A percentile compares a stretch with the other conserved stretches of the same genome.
Conservation (phyloP, 2,113 vertebrate genomes). For the Rousettus leschenaultii region DNA sequence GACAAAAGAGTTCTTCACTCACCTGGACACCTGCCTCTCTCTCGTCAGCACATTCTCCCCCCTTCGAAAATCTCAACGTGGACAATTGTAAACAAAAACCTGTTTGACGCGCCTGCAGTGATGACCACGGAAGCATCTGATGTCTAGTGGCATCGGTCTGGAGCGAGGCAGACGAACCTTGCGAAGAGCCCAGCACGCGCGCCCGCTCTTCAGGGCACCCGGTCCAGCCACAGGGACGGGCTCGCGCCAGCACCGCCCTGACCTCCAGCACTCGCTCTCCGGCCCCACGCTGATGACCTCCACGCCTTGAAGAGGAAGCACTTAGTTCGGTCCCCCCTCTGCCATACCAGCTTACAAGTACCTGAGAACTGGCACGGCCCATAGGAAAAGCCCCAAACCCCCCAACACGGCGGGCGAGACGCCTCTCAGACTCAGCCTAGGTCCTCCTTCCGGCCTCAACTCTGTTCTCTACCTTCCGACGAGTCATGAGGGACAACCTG, state of each 20-base stretch:
- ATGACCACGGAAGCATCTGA: background rate
- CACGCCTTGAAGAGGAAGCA: background rate
- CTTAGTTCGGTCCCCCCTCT: background rate
- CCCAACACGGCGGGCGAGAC: fast-evolving
- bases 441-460: background rate
- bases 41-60: background rate
- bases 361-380: background rate
- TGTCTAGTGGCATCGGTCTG: background rate
- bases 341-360: background rate
- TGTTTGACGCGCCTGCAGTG: background rate
- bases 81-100: background rate
- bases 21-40: background rate
- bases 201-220: background rate
- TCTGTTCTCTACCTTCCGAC: background rate
- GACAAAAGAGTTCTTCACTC: background rate
- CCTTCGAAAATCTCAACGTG: background rate
- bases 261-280: background rate
- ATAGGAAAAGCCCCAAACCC: background rate
- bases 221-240: background rate
- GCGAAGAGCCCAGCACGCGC: background rate
- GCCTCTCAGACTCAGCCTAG: background rate
- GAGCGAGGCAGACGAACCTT: background rate
- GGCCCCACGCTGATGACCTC: background rate
- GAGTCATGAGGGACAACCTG: background rate
- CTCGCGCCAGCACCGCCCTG: background rate